A percentile compares a stretch with the other conserved stretches of the same genome.
phyloP scores from a whole-genome alignment of 2,113 vertebrate species.

The Phalacrocorax carbo region DNA sequence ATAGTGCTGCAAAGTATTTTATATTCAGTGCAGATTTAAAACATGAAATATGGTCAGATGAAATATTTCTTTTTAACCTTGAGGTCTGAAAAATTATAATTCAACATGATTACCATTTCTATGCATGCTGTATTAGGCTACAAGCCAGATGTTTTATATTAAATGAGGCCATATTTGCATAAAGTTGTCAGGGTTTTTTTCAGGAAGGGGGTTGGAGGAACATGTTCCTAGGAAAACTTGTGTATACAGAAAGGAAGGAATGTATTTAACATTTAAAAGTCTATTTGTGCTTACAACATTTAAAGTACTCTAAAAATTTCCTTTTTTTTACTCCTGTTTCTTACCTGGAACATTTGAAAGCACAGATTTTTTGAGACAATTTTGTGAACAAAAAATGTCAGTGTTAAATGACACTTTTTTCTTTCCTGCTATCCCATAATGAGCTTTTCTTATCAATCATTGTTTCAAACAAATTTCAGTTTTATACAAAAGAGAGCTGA shows the following conservation, averaged over 20 bases:
- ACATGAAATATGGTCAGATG: not conserved
- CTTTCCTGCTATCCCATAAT: not conserved
- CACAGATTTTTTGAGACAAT: not conserved
- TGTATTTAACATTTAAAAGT: not conserved
- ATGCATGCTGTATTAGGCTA: not conserved
- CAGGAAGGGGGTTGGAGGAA: not conserved
- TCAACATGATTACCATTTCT: constrained; percentile 10
- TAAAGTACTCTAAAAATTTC: not conserved
- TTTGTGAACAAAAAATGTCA: not conserved
- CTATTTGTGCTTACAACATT: not conserved
- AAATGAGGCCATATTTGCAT: not conserved
- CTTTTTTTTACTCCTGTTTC: not conserved
- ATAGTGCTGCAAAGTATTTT: not conserved
- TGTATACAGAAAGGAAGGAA: not conserved
- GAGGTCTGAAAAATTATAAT: not conserved
- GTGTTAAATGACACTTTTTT: not conserved
- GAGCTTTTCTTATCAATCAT: not conserved
- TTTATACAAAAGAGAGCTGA: not conserved
- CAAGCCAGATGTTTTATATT: not conserved
- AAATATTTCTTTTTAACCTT: constrained; percentile 15
- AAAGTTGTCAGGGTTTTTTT: not conserved
- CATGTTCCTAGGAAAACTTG: not conserved
- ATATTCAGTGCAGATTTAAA: not conserved
- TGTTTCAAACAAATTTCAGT: not conserved
- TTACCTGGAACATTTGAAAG: not conserved